A percentile compares a stretch with the other conserved stretches of the same genome.
Conservation (phyloP, 2,888 invertebrate genomes). For the Patella caerulea region DNA sequence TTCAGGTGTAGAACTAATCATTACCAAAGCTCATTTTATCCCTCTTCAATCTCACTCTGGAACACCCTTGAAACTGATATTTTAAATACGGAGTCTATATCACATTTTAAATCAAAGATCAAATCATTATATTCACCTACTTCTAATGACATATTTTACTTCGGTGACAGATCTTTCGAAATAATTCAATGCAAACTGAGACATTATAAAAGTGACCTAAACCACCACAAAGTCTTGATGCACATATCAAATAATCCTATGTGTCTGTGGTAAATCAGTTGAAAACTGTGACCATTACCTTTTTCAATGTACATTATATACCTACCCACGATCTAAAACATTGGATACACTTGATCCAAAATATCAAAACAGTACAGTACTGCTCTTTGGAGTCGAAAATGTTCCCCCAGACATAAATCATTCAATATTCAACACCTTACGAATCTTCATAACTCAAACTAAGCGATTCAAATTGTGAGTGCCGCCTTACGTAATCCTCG, state of each 20-base stretch:
- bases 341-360: not conserved
- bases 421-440: not conserved
- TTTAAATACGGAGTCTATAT: not conserved
- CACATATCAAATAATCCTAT: not conserved
- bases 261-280: not conserved
- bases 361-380: not conserved
- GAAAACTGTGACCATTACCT: not conserved
- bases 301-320: not conserved
- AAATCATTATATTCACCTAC: not conserved
- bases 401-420: not conserved
- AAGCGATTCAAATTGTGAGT: no score
- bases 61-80: not conserved
- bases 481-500: no score
- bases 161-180: no score
- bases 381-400: not conserved
- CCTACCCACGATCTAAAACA: not conserved
- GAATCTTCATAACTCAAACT: no score
- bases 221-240: not conserved
- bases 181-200: not conserved
- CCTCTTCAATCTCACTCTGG: not conserved
- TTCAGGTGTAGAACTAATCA: not conserved
- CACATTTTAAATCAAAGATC: not conserved
- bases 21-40: not conserved
- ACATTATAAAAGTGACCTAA: not conserved
- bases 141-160: no score